phyloP scores from a whole-genome alignment of 1,140 invertebrate genomes.

The Nasonia vitripennis region DNA sequence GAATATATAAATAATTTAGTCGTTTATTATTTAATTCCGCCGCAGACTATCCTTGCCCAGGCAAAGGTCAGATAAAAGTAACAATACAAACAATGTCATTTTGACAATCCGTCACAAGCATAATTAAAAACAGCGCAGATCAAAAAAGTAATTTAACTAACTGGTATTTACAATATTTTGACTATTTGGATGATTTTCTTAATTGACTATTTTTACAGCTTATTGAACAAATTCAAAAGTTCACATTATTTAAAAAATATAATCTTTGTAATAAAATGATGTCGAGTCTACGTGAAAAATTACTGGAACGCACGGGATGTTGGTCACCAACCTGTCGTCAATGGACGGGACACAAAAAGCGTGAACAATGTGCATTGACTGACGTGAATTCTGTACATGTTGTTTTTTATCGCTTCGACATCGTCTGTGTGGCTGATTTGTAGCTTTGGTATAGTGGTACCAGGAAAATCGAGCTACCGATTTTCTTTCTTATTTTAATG shows the following conservation, averaged over 20 bases:
- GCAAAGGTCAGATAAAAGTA: conserved; percentile 6
- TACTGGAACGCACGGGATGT: conserved; percentile 5
- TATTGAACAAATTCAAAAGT: no score
- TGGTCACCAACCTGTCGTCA: conserved; percentile 2
- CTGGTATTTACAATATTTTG: background rate
- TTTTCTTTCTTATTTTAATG: background rate
- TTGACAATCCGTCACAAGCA: background rate
- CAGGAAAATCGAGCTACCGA: background rate
- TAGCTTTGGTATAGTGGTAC: background rate
- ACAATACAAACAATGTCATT: conserved; percentile 16
- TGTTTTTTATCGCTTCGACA: conserved; percentile 2
- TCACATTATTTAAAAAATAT: background rate
- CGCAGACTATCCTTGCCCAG: background rate
- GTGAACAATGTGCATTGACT: conserved; percentile 27
- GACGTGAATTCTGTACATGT: conserved; percentile 27
- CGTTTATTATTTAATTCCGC: background rate
- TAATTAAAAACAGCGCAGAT: background rate
- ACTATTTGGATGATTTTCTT: background rate
- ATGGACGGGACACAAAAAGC: conserved; percentile 7
- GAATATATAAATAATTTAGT: background rate
- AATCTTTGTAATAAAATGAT: background rate
- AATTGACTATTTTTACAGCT: background rate
- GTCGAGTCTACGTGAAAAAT: conserved; percentile 10
- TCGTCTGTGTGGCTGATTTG: background rate
- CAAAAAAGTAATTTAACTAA: background rate